A percentile compares a stretch with the other conserved stretches of the same genome.
These are phyloP conservation scores for Cepaea nemoralis DNA, from an alignment of 1,140 invertebrate genomes.

Conservation along the genomic window DNA sequence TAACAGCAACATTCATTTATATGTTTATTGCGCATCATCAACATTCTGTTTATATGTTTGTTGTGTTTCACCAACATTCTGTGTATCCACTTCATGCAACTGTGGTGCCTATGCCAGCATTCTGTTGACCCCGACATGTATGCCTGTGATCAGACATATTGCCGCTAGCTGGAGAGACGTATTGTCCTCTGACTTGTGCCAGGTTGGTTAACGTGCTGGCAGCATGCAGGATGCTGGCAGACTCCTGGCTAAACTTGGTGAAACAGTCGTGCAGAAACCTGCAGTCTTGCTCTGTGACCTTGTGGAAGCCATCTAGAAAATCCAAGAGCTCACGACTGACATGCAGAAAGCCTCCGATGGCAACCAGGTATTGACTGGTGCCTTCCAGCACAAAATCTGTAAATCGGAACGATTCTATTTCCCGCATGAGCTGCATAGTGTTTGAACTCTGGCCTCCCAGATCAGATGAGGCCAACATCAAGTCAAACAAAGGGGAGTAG, in stretches of 20 bases:
- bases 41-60: too few relatives aligned
- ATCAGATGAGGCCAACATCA: background rate
- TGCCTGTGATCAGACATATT: too few relatives aligned
- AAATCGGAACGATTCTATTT: slow-evolving; percentile 23
- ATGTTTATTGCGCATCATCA: too few relatives aligned
- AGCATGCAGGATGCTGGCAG: slow-evolving; percentile 5
- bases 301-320: slow-evolving; percentile 25
- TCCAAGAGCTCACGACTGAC: slow-evolving; percentile 29
- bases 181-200: background rate
- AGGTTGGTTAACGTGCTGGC: background rate
- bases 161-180: too few relatives aligned
- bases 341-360: slow-evolving; percentile 33
- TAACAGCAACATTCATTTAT: too few relatives aligned
- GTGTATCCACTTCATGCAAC: too few relatives aligned
- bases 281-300: slow-evolving; percentile 26
- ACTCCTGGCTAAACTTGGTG: background rate
- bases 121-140: too few relatives aligned
- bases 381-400: slow-evolving; percentile 6
- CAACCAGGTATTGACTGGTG: background rate
- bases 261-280: slow-evolving; percentile 15
- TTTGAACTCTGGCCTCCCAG: background rate
- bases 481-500: slow-evolving; percentile 37
- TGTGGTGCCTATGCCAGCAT: too few relatives aligned
- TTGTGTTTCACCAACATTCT: too few relatives aligned
- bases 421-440: background rate